These are phyloP conservation scores for Hemitrygon akajei DNA, from an alignment of 2,797 vertebrate species.

Conservation along the genomic window DNA sequence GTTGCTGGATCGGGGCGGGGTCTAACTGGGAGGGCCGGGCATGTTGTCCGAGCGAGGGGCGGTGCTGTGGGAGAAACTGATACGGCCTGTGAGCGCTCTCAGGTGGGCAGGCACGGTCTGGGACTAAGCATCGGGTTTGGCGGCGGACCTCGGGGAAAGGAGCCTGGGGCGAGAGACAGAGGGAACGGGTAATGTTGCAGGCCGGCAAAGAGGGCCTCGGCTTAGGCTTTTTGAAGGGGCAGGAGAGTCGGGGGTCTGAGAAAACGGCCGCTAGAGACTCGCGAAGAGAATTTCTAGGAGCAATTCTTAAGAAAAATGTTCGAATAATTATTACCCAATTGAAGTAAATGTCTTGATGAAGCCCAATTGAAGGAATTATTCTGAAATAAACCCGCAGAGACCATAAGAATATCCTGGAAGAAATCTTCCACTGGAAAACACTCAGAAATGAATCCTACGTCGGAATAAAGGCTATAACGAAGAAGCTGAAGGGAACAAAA, in stretches of 20 bases:
- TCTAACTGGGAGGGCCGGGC: neutral
- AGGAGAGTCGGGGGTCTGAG: neutral
- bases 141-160: neutral
- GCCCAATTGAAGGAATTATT: neutral
- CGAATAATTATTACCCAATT: neutral
- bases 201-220: neutral
- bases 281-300: neutral
- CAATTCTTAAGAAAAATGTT: neutral
- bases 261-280: neutral
- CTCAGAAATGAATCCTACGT: neutral
- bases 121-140: too few species aligned
- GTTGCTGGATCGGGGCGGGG: rapidly evolving
- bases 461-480: neutral
- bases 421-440: neutral
- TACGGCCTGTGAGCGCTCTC: too few species aligned
- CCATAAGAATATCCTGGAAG: neutral
- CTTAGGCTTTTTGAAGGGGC: neutral
- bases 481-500: neutral
- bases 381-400: neutral
- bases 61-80: neutral
- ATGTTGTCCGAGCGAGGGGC: neutral
- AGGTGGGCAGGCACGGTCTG: too few species aligned
- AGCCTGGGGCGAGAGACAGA: too few species aligned
- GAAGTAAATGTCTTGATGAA: neutral
- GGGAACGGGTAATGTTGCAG: neutral